These are phyloP conservation scores for Enteromius argenteus DNA, from an alignment of 2,797 vertebrate genomes.

Conservation along the genomic window DNA sequence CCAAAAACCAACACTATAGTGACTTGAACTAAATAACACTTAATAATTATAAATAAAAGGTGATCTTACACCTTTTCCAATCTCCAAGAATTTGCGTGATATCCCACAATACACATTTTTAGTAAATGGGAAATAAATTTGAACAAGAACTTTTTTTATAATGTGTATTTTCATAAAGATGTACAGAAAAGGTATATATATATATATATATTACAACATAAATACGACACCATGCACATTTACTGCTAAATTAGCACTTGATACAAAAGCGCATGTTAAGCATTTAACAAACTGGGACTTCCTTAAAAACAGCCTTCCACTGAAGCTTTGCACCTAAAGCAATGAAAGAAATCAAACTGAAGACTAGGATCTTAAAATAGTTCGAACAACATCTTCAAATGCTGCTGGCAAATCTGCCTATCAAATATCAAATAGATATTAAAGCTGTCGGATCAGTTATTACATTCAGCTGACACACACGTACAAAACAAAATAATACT, in stretches of 20 bases:
- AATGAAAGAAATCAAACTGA: constrained; percentile 40
- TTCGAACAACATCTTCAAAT: constrained; percentile 66
- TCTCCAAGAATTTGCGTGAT: neutral
- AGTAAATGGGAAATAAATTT: neutral
- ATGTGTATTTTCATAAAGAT: constrained; percentile 80
- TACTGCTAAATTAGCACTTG: constrained; percentile 52
- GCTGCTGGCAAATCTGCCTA: constrained; percentile 63
- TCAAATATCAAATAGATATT: constrained; percentile 63
- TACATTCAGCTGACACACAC: constrained; percentile 69
- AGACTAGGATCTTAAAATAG: constrained; percentile 51
- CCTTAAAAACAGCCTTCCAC: constrained; percentile 37
- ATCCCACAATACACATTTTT: neutral
- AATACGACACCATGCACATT: constrained; percentile 71
- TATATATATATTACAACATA: constrained; percentile 60
- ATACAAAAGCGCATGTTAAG: constrained; percentile 71
- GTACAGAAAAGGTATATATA: constrained; percentile 68
- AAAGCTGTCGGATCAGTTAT: constrained; percentile 61
- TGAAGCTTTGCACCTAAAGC: constrained; percentile 41
- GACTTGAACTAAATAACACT: neutral
- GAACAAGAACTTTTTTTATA: constrained; percentile 54
- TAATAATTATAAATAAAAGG: neutral
- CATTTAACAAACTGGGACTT: constrained; percentile 51
- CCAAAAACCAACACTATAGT: neutral
- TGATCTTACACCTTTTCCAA: neutral
- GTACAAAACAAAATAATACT: constrained; percentile 67